Evolutionary conservation across 1,140 invertebrate species (phyloP).

Genomic region (Xylocopa sonorina): DNA sequence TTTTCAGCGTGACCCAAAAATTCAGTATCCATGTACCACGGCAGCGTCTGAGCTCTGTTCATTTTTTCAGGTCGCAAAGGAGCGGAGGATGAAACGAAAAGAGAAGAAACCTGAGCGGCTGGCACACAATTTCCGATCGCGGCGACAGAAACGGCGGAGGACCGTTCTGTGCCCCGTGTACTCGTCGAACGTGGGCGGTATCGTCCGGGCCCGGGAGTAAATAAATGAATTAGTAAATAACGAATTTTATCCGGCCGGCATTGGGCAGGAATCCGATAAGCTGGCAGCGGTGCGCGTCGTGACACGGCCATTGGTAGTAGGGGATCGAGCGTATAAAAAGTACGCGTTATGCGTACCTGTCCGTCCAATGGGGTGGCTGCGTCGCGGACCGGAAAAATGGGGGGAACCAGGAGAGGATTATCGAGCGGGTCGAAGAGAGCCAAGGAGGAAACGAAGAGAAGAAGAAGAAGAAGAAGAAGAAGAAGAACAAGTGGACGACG

Average conservation of each 20-base stretch:
- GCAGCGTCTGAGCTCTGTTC: too few species aligned
- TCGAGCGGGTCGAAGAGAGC: neutral
- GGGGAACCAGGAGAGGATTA: constrained; percentile 10
- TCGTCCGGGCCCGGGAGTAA: constrained; percentile 35
- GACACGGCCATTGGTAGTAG: neutral
- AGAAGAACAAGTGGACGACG: constrained; percentile 1
- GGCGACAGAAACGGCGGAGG: constrained; percentile 29
- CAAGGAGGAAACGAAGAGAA: neutral
- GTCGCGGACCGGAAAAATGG: neutral
- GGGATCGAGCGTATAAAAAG: constrained; percentile 57
- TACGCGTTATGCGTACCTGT: constrained; percentile 64
- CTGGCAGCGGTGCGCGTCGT: neutral
- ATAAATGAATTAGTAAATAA: constrained; percentile 66
- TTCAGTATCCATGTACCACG: too few species aligned
- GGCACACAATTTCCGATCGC: constrained; percentile 19
- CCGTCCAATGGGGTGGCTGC: constrained; percentile 53
- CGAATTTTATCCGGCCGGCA: constrained; percentile 56
- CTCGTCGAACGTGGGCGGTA: constrained; percentile 36
- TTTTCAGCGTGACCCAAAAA: too few species aligned
- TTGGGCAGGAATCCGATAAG: constrained; percentile 59
- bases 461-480: neutral
- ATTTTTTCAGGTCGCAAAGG: too few species aligned
- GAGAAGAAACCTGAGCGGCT: neutral
- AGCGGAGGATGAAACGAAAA: too few species aligned
- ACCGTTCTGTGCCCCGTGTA: too few species aligned